Base-by-base conservation (phyloP, 2,888 invertebrate genomes). In the Drosophila atripex region DNA sequence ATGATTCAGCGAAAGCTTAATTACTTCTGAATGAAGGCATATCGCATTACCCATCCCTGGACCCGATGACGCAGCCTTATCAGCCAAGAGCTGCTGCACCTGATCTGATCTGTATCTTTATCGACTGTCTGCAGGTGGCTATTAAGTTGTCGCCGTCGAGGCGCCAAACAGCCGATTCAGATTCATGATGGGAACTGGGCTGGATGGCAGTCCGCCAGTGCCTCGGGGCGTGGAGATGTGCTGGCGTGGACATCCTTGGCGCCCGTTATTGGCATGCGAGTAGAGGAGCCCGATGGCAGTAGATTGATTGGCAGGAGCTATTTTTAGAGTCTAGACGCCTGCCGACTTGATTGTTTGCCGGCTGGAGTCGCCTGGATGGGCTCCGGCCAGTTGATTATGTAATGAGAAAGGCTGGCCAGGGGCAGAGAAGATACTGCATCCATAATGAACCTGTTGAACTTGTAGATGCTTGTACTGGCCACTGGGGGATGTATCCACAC, bases 141-240 rank as follows among this genome's bases (percentile, higher is more conserved):
- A 84, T 84, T 84, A 84, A 88, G 77, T 87, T 87, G 88, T 87
- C 89, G 83, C 83, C 83, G 71, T 58, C 59, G 74, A 61, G 88
- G 86, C 88, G 83, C 88, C 83, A 84, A 83, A 64, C 58, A 54
- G 54, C 50, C 74, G 80, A 83, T 71, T 70, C 45, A 64, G 83
- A 88, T 86, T 79, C 88, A 80, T 86, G 80, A 75, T 88, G 88
- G 85, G 88, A 78, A 78, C 78, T 78, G 85, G 78, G 80, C 61
- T 69, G 77, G 21, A 21, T 21, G 21, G 21, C 21, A 0, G 73
- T 28, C 30, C 64, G 75, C 53, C 71, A 86, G 88, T 82, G 79
- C 38, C 50, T 32, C 58, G 38, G 47, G n/a, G 35, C 35, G 32
- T 32, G 32, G 21, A 61, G 30, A 2, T 18, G 18, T 18, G 28